Evolutionary conservation across 2,797 vertebrate genomes (phyloP).

Genomic region (Tamandua tetradactyla): DNA sequence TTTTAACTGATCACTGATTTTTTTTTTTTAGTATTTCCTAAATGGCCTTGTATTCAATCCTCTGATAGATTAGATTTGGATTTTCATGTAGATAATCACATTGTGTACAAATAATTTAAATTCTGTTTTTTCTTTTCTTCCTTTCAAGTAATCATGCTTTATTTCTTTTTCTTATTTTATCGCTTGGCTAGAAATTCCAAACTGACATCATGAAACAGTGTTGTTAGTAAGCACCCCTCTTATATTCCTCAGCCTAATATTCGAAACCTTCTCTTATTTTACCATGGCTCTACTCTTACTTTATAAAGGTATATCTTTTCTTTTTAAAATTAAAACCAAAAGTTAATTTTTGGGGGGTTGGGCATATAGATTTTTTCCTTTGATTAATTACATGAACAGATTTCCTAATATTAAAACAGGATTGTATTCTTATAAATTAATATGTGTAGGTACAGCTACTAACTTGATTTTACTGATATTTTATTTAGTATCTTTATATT

Average conservation of each 20-base stretch:
- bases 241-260: not conserved
- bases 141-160: not conserved
- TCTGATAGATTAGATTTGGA: not conserved
- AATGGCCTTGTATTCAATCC: not conserved
- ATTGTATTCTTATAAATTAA: not conserved
- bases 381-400: not conserved
- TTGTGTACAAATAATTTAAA: not conserved
- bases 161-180: not conserved
- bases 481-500: not conserved
- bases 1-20: not conserved
- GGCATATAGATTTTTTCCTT: not conserved
- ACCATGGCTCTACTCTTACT: not conserved
- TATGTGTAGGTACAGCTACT: not conserved
- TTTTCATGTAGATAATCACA: not conserved
- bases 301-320: not conserved
- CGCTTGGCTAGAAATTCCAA: not conserved
- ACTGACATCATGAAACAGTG: not conserved
- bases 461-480: not conserved
- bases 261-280: not conserved
- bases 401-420: not conserved
- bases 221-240: not conserved
- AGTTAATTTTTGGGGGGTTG: not conserved
- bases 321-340: not conserved
- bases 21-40: not conserved
- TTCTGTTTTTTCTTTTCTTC: not conserved